Evolutionary conservation across 2,888 invertebrate genomes (phyloP), one percentile per base, ranked within the genome.

Genomic region (Protonemura montana): DNA sequence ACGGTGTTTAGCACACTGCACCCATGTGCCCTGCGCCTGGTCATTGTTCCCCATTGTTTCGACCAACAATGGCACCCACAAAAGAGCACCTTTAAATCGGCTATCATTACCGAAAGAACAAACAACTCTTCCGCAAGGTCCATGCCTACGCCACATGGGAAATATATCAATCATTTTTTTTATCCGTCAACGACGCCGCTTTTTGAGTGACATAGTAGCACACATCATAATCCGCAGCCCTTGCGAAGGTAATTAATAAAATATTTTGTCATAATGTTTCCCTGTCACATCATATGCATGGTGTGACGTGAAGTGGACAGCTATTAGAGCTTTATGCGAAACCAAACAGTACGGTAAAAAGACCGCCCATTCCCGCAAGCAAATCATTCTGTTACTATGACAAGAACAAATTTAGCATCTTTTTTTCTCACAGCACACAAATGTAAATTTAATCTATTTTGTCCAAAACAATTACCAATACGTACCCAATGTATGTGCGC

Each of bases 11-110:
- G 59, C 21, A 59, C 59, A 21, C 59, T 59, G 59, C 59, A 59
- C 59, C 59, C 59, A 13, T 21, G 13, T 2, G 2, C 16, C 59
- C 13, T 21, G 59, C 81, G 29, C 7, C 30, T 27, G 81, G n/a
- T 81, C 81, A 81, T 81, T n/a, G 81, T 30, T 30, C 81, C 29
- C 28, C 81, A 81, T 81, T 81, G 81, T 81, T 81, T 30, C 30
- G 25, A 21, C 81, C 81, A 29, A 81, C 28, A 27, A 81, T 29
- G 28, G 13, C 29, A 28, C 7, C 29, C 27, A 81, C 81, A 81
- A 81, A 29, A 81, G 81, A 81, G 30, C 5, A 30, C 27, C 29
- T 81, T 81, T 30, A 30, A 81, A 81, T 81, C 81, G 29, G 21
- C 30, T 30, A 81, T 81, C 80, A 81, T 81, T 29, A 29, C 30